Evolutionary conservation across 2,113 vertebrate genomes (phyloP).

Genomic region (Acrocephalus arundinaceus): DNA sequence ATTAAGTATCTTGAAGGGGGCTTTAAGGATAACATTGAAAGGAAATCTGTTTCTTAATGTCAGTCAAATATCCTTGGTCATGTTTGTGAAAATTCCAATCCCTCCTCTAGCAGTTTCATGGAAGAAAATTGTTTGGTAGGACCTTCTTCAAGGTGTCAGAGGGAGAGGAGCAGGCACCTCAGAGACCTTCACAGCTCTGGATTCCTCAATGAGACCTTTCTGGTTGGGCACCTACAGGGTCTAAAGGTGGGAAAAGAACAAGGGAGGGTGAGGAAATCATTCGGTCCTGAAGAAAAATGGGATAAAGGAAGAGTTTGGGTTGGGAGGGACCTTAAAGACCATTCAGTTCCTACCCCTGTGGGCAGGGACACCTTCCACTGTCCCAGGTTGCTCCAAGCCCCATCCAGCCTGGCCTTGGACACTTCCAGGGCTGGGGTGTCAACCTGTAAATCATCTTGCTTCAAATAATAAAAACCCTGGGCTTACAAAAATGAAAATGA

Average conservation of each 20-base stretch:
- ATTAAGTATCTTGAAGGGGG: not conserved
- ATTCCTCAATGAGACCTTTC: not conserved
- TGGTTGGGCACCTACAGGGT: not conserved
- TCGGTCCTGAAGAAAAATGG: not conserved
- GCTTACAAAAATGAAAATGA: not conserved
- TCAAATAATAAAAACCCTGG: not conserved
- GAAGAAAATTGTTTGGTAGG: not conserved
- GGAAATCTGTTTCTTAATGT: not conserved
- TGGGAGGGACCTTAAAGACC: not conserved
- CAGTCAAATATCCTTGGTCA: rapidly evolving
- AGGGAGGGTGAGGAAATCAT: not conserved
- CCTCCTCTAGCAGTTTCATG: not conserved
- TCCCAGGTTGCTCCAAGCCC: not conserved
- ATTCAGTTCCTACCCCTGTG: too few species aligned
- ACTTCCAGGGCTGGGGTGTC: not conserved
- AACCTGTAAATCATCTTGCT: not conserved
- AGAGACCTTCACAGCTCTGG: not conserved
- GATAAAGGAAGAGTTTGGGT: not conserved
- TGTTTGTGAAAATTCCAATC: not conserved
- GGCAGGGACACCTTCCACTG: not conserved
- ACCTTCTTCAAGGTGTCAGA: rapidly evolving
- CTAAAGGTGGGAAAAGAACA: not conserved
- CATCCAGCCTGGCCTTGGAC: not conserved
- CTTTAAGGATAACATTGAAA: not conserved
- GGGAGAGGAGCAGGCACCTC: not conserved